phyloP scores from a whole-genome alignment of 1,140 invertebrate species.

The Brachionus asplanchnoidis region DNA sequence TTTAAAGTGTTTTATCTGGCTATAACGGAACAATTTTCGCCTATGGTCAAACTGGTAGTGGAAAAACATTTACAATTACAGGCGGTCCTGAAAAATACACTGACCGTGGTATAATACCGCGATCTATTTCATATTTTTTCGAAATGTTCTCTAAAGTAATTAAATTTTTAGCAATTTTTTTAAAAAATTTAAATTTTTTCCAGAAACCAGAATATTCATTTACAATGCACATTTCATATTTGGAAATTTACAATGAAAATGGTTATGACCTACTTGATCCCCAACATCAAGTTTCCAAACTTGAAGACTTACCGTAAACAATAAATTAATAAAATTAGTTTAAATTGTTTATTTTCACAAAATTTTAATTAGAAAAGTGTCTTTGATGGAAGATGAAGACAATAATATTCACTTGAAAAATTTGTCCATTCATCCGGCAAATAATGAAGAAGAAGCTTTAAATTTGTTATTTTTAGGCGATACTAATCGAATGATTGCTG shows the following conservation, averaged over 20 bases:
- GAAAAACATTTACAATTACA: slow-evolving; percentile 59
- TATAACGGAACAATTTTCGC: slow-evolving; percentile 59
- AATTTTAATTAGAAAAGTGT: slow-evolving; percentile 56
- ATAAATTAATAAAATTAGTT: not conserved
- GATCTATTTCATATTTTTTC: slow-evolving; percentile 57
- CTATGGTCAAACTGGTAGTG: slow-evolving; percentile 59
- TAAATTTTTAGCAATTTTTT: not conserved
- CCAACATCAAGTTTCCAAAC: slow-evolving; percentile 55
- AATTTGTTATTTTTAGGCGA: slow-evolving; percentile 63
- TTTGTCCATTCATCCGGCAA: slow-evolving; percentile 61
- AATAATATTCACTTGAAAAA: slow-evolving; percentile 64
- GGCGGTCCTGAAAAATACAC: slow-evolving; percentile 55
- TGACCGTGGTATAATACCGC: slow-evolving; percentile 57
- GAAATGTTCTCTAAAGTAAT: slow-evolving; percentile 52
- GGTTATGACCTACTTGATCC: slow-evolving; percentile 65
- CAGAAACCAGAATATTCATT: slow-evolving; percentile 51
- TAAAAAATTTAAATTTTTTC: not conserved
- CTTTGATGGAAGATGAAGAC: slow-evolving; percentile 62
- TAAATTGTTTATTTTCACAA: not conserved
- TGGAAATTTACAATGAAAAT: slow-evolving; percentile 59
- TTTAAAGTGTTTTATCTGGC: slow-evolving; percentile 49
- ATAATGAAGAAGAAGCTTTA: slow-evolving; percentile 63
- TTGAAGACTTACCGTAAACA: slow-evolving; percentile 63
- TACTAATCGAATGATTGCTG: slow-evolving; percentile 64
- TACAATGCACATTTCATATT: slow-evolving; percentile 55